A percentile compares a stretch with the other conserved stretches of the same genome.
These are phyloP conservation scores for Solen grandis DNA, from an alignment of 1,140 invertebrate genomes.

Conservation along the genomic window DNA sequence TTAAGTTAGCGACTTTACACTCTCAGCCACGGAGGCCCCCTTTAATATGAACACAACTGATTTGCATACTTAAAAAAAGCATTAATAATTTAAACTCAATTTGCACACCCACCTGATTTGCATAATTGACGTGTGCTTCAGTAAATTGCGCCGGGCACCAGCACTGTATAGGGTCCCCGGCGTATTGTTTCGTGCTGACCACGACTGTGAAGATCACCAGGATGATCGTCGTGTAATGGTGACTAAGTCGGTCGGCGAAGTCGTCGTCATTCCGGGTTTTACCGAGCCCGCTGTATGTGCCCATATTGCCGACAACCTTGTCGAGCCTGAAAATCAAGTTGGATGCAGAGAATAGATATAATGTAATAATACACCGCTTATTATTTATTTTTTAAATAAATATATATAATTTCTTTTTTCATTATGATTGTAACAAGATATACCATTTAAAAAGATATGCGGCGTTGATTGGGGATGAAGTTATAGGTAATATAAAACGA, in stretches of 20 bases:
- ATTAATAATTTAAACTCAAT: no score
- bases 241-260: constrained; percentile 82
- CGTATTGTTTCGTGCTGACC: constrained; percentile 97
- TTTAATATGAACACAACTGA: no score
- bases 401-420: no score
- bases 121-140: constrained; percentile 76
- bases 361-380: no score
- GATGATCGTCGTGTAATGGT: constrained; percentile 81
- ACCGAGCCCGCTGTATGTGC: constrained; percentile 64
- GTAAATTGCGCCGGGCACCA: constrained; percentile 80
- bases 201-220: constrained; percentile 81
- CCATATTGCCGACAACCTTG: constrained; percentile 69
- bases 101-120: constrained; percentile 70
- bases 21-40: no score
- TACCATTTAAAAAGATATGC: no score
- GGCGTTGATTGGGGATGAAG: no score
- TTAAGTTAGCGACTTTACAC: no score
- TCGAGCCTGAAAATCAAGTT: constrained; percentile 59
- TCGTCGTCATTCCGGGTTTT: constrained; percentile 81
- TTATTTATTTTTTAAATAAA: no score
- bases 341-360: not conserved
- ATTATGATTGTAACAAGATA: no score
- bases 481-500: no score
- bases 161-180: constrained; percentile 84
- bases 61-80: no score